These are phyloP conservation scores for Cylloceria caligata DNA, from an alignment of 2,888 invertebrate genomes.

Conservation along the genomic window DNA sequence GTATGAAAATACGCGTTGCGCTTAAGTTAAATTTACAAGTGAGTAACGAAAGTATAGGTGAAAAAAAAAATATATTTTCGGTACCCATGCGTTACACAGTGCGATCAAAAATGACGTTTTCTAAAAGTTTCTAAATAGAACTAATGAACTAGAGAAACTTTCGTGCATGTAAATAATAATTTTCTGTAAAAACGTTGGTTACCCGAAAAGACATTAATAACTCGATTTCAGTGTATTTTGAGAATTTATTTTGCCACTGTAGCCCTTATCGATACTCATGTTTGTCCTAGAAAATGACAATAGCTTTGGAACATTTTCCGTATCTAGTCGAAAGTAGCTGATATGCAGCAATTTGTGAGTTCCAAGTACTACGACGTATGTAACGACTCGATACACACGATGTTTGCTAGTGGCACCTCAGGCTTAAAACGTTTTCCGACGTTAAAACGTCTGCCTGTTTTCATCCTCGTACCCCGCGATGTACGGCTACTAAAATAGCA, in stretches of 20 bases:
- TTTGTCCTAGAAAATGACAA: neutral
- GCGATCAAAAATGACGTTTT: neutral
- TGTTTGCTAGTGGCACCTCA: slow-evolving; percentile 6
- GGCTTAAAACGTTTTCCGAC: slow-evolving; percentile 24
- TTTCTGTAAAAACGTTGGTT: too few species aligned
- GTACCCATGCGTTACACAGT: neutral
- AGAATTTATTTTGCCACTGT: neutral
- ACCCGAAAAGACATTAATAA: too few species aligned
- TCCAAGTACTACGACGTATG: neutral
- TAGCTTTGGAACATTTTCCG: neutral
- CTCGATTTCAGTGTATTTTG: neutral
- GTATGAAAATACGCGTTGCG: neutral
- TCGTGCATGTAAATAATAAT: too few species aligned
- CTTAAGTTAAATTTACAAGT: neutral
- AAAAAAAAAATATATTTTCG: too few species aligned
- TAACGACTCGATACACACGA: slow-evolving; percentile 10
- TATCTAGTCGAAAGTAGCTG: slow-evolving; percentile 11
- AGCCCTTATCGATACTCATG: too few species aligned
- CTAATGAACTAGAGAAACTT: too few species aligned
- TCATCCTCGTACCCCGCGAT: slow-evolving; percentile 12
- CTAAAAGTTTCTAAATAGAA: neutral
- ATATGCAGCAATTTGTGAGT: slow-evolving; percentile 28
- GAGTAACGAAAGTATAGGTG: neutral
- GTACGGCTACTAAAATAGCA: slow-evolving; percentile 47
- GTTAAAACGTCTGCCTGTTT: slow-evolving; percentile 21